Evolutionary conservation across 2,888 invertebrate species (phyloP).

Genomic region (Meandrusa payeni): DNA sequence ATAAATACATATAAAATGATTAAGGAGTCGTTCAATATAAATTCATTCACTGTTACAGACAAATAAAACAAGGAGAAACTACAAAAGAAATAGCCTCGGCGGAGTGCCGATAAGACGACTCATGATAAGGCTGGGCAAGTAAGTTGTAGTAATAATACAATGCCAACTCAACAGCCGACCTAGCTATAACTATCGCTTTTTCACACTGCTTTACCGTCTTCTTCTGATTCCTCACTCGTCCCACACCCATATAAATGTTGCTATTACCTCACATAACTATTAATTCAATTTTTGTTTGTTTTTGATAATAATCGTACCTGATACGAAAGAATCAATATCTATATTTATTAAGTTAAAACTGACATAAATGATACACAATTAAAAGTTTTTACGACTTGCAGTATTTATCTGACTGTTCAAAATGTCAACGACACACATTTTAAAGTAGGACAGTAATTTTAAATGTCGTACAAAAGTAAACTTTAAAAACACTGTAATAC

Average conservation of each 20-base stretch:
- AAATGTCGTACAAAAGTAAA: background rate
- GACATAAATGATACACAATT: constrained; percentile 1
- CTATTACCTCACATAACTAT: constrained; percentile 28
- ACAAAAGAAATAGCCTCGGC: constrained; percentile 60
- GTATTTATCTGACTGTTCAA: constrained; percentile 2
- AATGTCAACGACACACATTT: background rate
- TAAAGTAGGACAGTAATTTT: background rate
- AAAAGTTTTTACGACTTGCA: constrained; percentile 1
- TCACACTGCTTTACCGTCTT: constrained; percentile 54
- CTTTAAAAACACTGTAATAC: background rate
- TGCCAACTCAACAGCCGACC: constrained; percentile 75
- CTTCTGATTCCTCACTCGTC: constrained; percentile 47
- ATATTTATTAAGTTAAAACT: constrained; percentile 5
- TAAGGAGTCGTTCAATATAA: too few species aligned
- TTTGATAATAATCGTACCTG: background rate
- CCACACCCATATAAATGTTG: constrained; percentile 72
- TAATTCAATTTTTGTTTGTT: background rate
- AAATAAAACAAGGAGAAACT: constrained; percentile 60
- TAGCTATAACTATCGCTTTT: constrained; percentile 73
- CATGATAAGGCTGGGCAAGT: constrained; percentile 47
- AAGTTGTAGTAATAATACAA: constrained; percentile 61
- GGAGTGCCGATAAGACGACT: constrained; percentile 50
- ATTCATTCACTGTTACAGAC: constrained; percentile 22
- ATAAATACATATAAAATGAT: too few species aligned
- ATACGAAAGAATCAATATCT: background rate